Evolutionary conservation across 1,140 invertebrate genomes (phyloP), one percentile per base, ranked within the genome.

Genomic region (Neelides sp.): DNA sequence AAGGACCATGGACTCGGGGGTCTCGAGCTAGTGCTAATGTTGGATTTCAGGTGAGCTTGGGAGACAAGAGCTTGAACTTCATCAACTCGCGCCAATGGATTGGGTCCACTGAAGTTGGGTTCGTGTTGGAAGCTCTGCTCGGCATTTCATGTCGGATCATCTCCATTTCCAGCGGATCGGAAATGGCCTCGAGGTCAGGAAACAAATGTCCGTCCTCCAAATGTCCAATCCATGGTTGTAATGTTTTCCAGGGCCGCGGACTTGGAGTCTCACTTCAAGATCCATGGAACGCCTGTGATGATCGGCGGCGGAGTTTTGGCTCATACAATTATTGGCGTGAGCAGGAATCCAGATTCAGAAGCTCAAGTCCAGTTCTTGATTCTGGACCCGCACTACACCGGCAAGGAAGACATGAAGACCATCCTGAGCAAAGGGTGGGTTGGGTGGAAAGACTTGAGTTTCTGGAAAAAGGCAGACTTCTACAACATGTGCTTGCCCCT

Each of bases 371-470:
- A 83, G 61, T 98, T 92, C 61, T 72, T 99, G 1, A 89, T 99
- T 57, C 70, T 99, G 5, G 96, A 99, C 76, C 96, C 96, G 1
- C 96, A 99, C 73, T 98, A 95, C 64, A 93, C 85, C 0, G 94
- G 92, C 0, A 61, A 68, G 4, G 85, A 89, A 64, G 75, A 88
- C 56, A 64, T 89, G 40, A 66, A 69, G 23, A 73, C 72, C 1
- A 78, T 90, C 39, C 67, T 81, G 32, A 76, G 67, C 36, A 85
- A 92, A 73, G 89, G 90, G 3, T 94, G 89, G 87, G 93, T 90
- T 68, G 84, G 82, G 2, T 97, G 91, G 91, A 96, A 95, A 67
- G 78, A 74, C 19, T 71, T 78, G 41, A 78, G 85, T 50, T 96
- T 96, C 69, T 95, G 91, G 91, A 79, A 82, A 62, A 83, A 88